A percentile compares a stretch with the other conserved stretches of the same genome.
Evolutionary conservation across 1,140 invertebrate species (phyloP).

Genomic region (Arion vulgaris): DNA sequence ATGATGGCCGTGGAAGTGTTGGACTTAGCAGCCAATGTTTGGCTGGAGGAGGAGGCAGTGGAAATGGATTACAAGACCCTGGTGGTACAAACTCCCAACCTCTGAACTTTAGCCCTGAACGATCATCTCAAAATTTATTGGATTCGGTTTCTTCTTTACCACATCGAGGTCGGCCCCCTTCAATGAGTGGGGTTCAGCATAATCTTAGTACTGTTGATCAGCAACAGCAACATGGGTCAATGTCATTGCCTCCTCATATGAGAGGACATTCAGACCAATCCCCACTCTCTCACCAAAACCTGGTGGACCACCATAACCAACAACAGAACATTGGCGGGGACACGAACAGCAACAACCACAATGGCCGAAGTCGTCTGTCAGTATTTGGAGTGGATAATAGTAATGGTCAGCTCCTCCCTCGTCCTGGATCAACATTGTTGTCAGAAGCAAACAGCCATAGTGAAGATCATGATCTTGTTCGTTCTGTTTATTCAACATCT

Average conservation of each 20-base stretch:
- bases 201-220: background rate
- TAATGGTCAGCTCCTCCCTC: constrained; percentile 3
- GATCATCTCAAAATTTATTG: constrained; percentile 1
- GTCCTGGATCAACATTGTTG: constrained; percentile 19
- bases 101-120: constrained; percentile 26
- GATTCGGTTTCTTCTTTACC: background rate
- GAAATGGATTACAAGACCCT: constrained; percentile 10
- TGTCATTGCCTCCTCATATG: constrained; percentile 7
- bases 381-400: constrained; percentile 16
- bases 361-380: constrained; percentile 6
- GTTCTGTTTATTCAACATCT: constrained; percentile 20
- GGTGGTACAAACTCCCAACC: background rate
- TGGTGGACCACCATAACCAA: constrained; percentile 31
- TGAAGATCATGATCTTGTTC: constrained; percentile 13
- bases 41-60: background rate
- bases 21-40: constrained; percentile 1
- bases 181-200: constrained; percentile 20
- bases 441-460: constrained; percentile 7
- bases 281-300: background rate
- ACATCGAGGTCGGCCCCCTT: constrained; percentile 13
- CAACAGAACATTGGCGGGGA: background rate
- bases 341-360: constrained; percentile 36
- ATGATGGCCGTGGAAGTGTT: constrained; percentile 19
- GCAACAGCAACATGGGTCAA: constrained; percentile 9
- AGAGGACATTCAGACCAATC: constrained; percentile 23